Percentiles rank a stretch among this genome's conserved stretches.
Conservation (phyloP, 2,888 invertebrate genomes). For the Euplexia lucipara region DNA sequence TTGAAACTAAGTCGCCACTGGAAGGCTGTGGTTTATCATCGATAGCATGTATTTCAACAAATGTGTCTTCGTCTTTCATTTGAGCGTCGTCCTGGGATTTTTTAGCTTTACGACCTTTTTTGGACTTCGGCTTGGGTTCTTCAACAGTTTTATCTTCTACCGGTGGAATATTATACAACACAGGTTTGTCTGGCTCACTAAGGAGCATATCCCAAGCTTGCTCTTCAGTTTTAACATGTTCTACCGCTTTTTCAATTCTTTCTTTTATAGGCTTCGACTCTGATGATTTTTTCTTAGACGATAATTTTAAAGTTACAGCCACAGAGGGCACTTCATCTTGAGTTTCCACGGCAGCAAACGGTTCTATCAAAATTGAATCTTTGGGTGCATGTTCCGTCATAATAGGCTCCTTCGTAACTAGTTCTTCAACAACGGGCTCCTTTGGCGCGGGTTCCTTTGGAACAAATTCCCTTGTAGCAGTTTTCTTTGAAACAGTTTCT, state of each 20-base stretch:
- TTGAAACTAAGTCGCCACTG: slow-evolving; percentile 84
- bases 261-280: slow-evolving; percentile 60
- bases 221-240: slow-evolving; percentile 82
- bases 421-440: slow-evolving; percentile 10
- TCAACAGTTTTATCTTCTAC: slow-evolving; percentile 68
- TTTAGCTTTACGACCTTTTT: slow-evolving; percentile 79
- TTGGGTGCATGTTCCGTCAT: slow-evolving; percentile 21
- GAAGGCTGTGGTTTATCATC: slow-evolving; percentile 81
- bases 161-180: slow-evolving; percentile 63
- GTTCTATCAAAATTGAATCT: slow-evolving; percentile 17
- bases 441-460: slow-evolving; percentile 14
- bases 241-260: slow-evolving; percentile 58
- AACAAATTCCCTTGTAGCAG: slow-evolving; percentile 5
- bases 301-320: slow-evolving; percentile 54
- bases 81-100: slow-evolving; percentile 79
- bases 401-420: slow-evolving; percentile 25
- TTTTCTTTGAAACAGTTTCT: slow-evolving; percentile 25
- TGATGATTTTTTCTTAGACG: slow-evolving; percentile 61
- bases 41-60: slow-evolving; percentile 87
- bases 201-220: slow-evolving; percentile 87
- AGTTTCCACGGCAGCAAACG: slow-evolving; percentile 23
- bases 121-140: slow-evolving; percentile 80
- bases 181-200: slow-evolving; percentile 77
- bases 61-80: slow-evolving; percentile 83
- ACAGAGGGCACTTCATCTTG: slow-evolving; percentile 36